phyloP scores from a whole-genome alignment of 2,888 invertebrate species.

The Leptogaster cylindrica region DNA sequence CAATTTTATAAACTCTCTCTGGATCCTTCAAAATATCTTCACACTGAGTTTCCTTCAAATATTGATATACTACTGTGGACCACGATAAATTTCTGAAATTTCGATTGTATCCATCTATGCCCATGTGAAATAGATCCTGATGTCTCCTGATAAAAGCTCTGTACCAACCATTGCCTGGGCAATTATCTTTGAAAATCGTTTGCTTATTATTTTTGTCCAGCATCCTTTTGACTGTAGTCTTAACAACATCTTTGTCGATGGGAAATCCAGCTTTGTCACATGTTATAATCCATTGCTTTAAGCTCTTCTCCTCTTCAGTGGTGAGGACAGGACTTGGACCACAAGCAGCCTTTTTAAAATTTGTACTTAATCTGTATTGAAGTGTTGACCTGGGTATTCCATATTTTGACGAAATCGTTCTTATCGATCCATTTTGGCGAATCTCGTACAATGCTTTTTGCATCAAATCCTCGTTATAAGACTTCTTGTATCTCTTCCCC shows the following conservation, averaged over 20 bases:
- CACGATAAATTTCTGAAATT: too few species aligned
- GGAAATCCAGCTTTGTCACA: not conserved
- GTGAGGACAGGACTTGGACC: not conserved
- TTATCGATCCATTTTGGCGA: conserved; percentile 3
- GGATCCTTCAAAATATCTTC: conserved; percentile 4
- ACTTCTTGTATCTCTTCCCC: not conserved
- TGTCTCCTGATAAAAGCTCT: not conserved
- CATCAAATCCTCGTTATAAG: not conserved
- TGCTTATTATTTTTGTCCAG: not conserved
- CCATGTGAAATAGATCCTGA: not conserved
- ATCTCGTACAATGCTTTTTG: not conserved
- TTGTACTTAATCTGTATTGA: not conserved
- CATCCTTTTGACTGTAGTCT: not conserved
- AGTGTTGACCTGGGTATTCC: conserved; percentile 1
- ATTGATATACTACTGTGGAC: not conserved
- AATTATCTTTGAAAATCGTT: not conserved
- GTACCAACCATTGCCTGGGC: not conserved
- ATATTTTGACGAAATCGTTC: not conserved
- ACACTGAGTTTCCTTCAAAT: not conserved
- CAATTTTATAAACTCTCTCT: not conserved
- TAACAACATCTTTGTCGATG: not conserved
- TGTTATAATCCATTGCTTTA: not conserved
- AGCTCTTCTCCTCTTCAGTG: not conserved
- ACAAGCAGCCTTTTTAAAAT: not conserved
- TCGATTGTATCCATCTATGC: not conserved